A percentile compares a stretch with the other conserved stretches of the same genome.
phyloP scores from a whole-genome alignment of 1,140 invertebrate genomes.

The Conopomorpha cramerella region DNA sequence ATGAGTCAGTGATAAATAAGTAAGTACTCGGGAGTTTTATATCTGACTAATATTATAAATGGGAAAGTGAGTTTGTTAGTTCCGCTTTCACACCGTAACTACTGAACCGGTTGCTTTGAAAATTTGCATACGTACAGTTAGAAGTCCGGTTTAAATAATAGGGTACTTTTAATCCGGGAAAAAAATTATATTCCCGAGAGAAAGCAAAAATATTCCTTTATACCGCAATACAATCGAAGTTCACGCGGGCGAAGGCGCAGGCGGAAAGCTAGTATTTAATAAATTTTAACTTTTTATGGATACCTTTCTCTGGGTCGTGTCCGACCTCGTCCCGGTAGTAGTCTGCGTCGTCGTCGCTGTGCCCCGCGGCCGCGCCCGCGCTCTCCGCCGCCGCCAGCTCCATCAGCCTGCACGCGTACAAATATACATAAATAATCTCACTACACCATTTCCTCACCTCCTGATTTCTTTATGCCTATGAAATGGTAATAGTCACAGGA shows the following conservation, averaged over 20 bases:
- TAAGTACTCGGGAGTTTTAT: too few relatives aligned
- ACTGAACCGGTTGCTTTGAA: neutral
- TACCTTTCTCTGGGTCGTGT: constrained; percentile 81
- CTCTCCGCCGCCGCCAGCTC: constrained; percentile 56
- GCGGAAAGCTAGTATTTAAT: neutral
- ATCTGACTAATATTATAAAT: too few relatives aligned
- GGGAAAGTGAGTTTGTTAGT: too few relatives aligned
- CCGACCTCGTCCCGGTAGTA: constrained; percentile 88
- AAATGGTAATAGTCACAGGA: too few relatives aligned
- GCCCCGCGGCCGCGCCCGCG: constrained; percentile 54
- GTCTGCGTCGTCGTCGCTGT: constrained; percentile 71
- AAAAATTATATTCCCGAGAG: neutral
- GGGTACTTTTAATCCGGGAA: neutral
- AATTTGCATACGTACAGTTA: neutral
- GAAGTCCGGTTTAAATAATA: neutral
- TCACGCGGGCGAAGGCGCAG: neutral
- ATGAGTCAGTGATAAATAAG: too few relatives aligned
- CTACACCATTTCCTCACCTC: neutral
- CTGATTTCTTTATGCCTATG: too few relatives aligned
- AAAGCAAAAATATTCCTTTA: too few relatives aligned
- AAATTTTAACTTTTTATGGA: constrained; percentile 2
- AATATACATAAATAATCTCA: neutral
- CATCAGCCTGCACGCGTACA: constrained; percentile 26
- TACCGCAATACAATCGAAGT: too few relatives aligned
- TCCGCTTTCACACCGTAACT: too few relatives aligned